Percentiles rank a stretch among this genome's conserved stretches.
phyloP scores from a whole-genome alignment of 1,140 invertebrate species.

The Drosophila nasuta region DNA sequence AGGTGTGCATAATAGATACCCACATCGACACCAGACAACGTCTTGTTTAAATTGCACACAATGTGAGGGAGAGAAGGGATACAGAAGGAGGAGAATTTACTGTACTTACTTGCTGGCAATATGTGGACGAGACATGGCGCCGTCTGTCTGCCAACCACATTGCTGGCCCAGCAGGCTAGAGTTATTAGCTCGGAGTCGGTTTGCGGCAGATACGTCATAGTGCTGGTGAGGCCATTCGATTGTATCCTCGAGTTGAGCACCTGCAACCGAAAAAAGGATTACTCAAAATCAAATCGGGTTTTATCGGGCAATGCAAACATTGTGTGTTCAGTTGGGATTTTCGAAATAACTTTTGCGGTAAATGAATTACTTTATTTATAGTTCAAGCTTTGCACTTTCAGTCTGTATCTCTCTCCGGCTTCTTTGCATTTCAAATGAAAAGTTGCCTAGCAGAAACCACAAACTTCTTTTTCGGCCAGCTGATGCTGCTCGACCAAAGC shows the following conservation, averaged over 20 bases:
- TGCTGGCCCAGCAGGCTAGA: conserved; percentile 94
- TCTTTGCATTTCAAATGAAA: conserved; percentile 66
- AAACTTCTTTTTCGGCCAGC: conserved; percentile 3
- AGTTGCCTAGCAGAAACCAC: background rate
- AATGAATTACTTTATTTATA: conserved; percentile 83
- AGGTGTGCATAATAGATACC: conserved; percentile 72
- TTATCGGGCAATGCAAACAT: conserved; percentile 70
- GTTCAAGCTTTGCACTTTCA: conserved; percentile 29
- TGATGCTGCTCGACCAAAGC: conserved; percentile 7
- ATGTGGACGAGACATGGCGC: conserved; percentile 93
- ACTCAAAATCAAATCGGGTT: conserved; percentile 71
- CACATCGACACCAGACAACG: conserved; percentile 30
- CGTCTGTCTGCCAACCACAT: conserved; percentile 92
- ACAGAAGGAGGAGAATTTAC: background rate
- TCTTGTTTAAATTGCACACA: conserved; percentile 71
- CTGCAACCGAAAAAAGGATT: conserved; percentile 79
- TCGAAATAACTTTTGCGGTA: conserved; percentile 79
- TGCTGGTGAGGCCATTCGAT: conserved; percentile 89
- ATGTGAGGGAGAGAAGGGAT: background rate
- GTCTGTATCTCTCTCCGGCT: background rate
- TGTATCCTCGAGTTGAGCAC: conserved; percentile 86
- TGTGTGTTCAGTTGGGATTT: conserved; percentile 60
- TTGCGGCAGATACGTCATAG: conserved; percentile 88
- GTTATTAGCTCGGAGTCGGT: conserved; percentile 91
- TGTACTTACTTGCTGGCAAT: conserved; percentile 90